Evolutionary conservation across 2,113 vertebrate species (phyloP).

Genomic region (Capreolus pygargus): DNA sequence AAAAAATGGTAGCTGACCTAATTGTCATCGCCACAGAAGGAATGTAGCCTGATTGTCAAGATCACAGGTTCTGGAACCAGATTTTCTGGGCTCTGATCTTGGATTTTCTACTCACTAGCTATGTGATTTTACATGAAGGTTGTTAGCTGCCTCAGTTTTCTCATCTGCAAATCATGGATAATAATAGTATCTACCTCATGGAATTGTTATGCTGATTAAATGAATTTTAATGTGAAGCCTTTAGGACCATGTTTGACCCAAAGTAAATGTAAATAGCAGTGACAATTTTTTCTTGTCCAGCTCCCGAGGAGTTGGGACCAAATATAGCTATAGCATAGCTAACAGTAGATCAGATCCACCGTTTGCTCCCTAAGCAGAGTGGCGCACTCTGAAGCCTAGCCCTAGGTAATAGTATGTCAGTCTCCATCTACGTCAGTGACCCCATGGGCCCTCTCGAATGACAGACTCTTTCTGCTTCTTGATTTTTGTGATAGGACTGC

Average conservation of each 20-base stretch:
- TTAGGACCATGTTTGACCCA: background rate
- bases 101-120: background rate
- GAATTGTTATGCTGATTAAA: background rate
- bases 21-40: background rate
- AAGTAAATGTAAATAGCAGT: background rate
- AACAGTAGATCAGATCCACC: background rate
- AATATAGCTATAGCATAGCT: background rate
- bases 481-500: constrained; percentile 40
- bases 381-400: background rate
- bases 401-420: background rate
- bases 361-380: background rate
- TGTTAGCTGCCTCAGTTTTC: background rate
- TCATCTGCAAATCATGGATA: background rate
- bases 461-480: background rate
- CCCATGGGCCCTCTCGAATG: background rate
- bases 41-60: background rate
- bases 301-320: background rate
- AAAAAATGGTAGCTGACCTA: background rate
- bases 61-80: background rate
- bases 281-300: background rate
- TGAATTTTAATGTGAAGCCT: background rate
- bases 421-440: background rate
- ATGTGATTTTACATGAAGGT: background rate
- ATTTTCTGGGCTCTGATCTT: background rate
- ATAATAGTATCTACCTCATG: background rate